Percentiles rank a stretch among this genome's conserved stretches.
These are phyloP conservation scores for Hiodon tergisus DNA, from an alignment of 2,113 vertebrate species.

Conservation along the genomic window DNA sequence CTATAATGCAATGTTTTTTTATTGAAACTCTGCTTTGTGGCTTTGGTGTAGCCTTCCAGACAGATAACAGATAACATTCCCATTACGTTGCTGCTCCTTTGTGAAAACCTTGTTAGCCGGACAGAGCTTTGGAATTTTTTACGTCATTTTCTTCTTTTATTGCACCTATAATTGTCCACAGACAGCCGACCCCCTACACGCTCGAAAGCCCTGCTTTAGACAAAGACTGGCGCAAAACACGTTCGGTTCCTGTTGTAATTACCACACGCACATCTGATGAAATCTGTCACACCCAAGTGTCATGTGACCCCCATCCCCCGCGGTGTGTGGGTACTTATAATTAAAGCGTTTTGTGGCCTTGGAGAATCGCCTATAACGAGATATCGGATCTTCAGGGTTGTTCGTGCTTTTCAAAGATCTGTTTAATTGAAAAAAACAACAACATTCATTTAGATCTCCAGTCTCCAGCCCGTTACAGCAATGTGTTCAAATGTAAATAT, in stretches of 20 bases:
- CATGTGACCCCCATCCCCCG: constrained; percentile 7
- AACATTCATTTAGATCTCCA: neutral
- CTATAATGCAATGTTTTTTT: neutral
- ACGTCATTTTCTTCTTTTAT: neutral
- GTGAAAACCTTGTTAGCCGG: too few species aligned
- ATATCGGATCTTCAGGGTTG: constrained; percentile 19
- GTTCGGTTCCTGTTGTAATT: constrained; percentile 16
- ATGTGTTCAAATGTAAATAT: neutral
- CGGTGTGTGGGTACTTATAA: constrained; percentile 21
- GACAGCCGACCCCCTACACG: neutral
- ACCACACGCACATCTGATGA: constrained; percentile 24
- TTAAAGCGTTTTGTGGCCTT: constrained; percentile 22
- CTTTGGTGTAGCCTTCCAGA: neutral
- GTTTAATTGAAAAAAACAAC: constrained; percentile 14
- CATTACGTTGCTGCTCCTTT: too few species aligned
- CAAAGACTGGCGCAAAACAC: constrained; percentile 9
- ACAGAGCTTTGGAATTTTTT: too few species aligned
- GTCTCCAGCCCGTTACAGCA: too few species aligned
- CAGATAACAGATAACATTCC: neutral
- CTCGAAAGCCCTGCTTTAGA: constrained; percentile 4
- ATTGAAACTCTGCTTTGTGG: neutral
- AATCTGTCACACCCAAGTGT: constrained; percentile 22
- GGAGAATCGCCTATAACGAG: constrained; percentile 24
- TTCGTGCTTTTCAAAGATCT: neutral
- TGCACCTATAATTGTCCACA: constrained; percentile 6